A percentile compares a stretch with the other conserved stretches of the same genome.
phyloP scores from a whole-genome alignment of 2,113 vertebrate genomes.

The Aramus guarauna region DNA sequence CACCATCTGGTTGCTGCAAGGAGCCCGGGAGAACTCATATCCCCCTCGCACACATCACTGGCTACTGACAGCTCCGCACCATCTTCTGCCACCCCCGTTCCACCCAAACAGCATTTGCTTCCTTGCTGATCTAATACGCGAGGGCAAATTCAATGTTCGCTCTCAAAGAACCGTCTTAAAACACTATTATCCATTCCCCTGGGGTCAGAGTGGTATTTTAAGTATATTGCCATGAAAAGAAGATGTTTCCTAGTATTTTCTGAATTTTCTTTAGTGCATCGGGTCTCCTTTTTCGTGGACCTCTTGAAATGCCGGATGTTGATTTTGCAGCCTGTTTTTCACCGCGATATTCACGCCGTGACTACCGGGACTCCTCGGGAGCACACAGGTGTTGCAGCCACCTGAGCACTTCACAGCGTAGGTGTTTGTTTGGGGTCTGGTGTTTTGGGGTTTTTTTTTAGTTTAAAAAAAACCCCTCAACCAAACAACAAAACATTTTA shows the following conservation, averaged over 20 bases:
- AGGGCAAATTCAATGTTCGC: neutral
- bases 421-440: no score
- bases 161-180: constrained; percentile 28
- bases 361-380: neutral
- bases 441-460: neutral
- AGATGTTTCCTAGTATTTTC: neutral
- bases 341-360: neutral
- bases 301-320: neutral
- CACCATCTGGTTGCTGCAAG: constrained; percentile 16
- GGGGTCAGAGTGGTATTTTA: neutral
- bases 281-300: neutral
- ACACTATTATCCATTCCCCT: neutral
- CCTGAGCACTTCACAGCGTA: neutral
- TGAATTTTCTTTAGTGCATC: neutral
- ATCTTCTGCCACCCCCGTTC: neutral
- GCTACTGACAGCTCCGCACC: neutral
- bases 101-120: neutral
- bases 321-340: neutral
- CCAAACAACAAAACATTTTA: neutral
- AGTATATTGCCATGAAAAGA: neutral
- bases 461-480: neutral
- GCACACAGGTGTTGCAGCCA: neutral
- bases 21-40: neutral
- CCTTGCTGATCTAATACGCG: neutral
- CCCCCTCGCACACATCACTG: neutral